Evolutionary conservation across 2,797 vertebrate species (phyloP).

Genomic region (Manis pentadactyla): DNA sequence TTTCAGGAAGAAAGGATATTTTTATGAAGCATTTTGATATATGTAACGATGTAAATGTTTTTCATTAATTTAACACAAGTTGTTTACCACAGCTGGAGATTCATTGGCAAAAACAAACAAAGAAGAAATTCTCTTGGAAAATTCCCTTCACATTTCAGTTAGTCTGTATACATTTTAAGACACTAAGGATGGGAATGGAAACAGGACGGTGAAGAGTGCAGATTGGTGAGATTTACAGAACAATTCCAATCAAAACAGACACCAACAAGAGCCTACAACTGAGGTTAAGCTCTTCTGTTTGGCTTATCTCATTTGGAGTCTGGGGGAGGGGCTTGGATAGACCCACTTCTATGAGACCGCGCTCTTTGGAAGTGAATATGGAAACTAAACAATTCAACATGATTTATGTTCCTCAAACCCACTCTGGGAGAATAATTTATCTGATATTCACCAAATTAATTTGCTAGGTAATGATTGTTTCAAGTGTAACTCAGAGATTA

Average conservation of each 20-base stretch:
- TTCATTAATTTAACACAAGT: conserved; percentile 16
- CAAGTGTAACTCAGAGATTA: neutral
- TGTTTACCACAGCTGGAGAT: neutral
- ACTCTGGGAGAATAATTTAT: neutral
- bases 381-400: neutral
- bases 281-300: neutral
- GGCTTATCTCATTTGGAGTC: neutral
- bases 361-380: conserved; percentile 3
- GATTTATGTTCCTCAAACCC: neutral
- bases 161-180: neutral
- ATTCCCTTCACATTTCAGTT: neutral
- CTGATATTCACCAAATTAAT: conserved; percentile 7
- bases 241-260: neutral
- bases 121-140: neutral
- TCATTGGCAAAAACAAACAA: neutral
- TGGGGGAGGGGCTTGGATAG: neutral
- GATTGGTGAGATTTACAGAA: neutral
- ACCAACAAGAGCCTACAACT: neutral
- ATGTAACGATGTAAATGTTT: neutral
- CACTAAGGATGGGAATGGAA: neutral
- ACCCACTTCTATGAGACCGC: neutral
- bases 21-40: neutral
- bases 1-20: neutral
- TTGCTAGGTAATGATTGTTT: neutral
- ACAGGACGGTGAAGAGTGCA: neutral